phyloP scores from a whole-genome alignment of 2,888 invertebrate species.

The Diarsia mendica region DNA sequence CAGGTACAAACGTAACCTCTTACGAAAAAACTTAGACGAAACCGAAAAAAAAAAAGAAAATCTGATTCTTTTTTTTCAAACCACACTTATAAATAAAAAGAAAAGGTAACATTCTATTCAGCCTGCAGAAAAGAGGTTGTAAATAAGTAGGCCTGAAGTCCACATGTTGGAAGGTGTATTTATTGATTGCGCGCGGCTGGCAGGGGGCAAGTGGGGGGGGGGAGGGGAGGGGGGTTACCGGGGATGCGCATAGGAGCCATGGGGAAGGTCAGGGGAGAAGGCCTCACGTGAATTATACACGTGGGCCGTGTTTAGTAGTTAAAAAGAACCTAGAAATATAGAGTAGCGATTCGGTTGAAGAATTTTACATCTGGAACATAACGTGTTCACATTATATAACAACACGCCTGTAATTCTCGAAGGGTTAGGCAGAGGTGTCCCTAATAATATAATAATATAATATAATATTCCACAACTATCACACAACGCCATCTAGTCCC shows the following conservation, averaged over 20 bases:
- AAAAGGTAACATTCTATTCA: slow-evolving; percentile 12
- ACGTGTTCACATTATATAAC: not conserved
- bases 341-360: not conserved
- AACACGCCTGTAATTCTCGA: too few species aligned
- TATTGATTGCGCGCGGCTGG: slow-evolving; percentile 80
- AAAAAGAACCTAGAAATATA: not conserved
- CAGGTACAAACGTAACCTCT: slow-evolving; percentile 10
- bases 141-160: slow-evolving; percentile 65
- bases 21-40: not conserved
- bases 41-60: slow-evolving; percentile 1
- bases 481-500: too few species aligned
- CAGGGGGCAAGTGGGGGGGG: slow-evolving; percentile 59
- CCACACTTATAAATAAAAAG: not conserved
- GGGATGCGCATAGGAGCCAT: slow-evolving; percentile 77
- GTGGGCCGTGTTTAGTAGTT: slow-evolving; percentile 38
- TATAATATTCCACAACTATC: too few species aligned
- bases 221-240: slow-evolving; percentile 70
- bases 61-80: not conserved
- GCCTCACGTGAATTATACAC: slow-evolving; percentile 60
- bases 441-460: too few species aligned
- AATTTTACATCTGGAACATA: not conserved
- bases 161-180: slow-evolving; percentile 74
- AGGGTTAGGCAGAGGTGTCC: too few species aligned
- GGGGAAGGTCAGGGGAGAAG: slow-evolving; percentile 81
- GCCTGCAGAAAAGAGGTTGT: slow-evolving; percentile 64